These are phyloP conservation scores for Ficedula albicollis DNA, from an alignment of 2,797 vertebrate genomes.

Conservation along the genomic window DNA sequence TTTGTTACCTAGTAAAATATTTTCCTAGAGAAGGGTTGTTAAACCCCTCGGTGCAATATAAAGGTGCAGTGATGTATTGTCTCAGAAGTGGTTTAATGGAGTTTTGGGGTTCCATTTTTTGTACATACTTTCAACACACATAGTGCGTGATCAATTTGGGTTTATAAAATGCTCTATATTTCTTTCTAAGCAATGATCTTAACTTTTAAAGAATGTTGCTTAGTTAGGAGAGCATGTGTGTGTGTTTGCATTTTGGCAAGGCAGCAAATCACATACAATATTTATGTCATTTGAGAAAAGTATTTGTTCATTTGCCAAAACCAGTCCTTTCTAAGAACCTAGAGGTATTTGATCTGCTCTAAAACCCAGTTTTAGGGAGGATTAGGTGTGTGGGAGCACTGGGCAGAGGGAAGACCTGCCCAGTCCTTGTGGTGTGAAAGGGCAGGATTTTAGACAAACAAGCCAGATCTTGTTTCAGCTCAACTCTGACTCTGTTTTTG, in stretches of 20 bases:
- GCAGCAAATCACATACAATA: constrained; percentile 17
- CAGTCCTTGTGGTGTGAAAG: background rate
- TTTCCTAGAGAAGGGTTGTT: constrained; percentile 55
- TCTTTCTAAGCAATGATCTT: background rate
- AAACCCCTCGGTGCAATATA: constrained; percentile 31
- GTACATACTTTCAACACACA: constrained; percentile 29
- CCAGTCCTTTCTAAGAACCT: background rate
- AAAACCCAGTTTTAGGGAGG: background rate
- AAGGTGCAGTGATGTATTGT: constrained; percentile 41
- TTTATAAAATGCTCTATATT: constrained; percentile 19
- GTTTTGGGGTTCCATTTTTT: constrained; percentile 40
- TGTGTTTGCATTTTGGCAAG: constrained; percentile 31
- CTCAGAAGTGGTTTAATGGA: constrained; percentile 54
- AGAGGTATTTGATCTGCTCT: background rate
- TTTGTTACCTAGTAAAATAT: constrained; percentile 56
- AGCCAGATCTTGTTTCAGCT: background rate
- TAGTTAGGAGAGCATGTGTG: background rate
- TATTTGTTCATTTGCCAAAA: background rate
- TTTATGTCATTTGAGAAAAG: constrained; percentile 32
- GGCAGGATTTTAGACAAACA: background rate
- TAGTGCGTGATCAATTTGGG: constrained; percentile 30
- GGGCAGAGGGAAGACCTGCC: background rate
- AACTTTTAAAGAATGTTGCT: constrained; percentile 20
- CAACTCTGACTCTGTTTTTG: background rate
- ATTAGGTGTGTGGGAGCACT: background rate